Percentiles rank a stretch among this genome's conserved stretches.
These are phyloP conservation scores for Melolontha melolontha DNA, from an alignment of 2,888 invertebrate species.

Conservation along the genomic window DNA sequence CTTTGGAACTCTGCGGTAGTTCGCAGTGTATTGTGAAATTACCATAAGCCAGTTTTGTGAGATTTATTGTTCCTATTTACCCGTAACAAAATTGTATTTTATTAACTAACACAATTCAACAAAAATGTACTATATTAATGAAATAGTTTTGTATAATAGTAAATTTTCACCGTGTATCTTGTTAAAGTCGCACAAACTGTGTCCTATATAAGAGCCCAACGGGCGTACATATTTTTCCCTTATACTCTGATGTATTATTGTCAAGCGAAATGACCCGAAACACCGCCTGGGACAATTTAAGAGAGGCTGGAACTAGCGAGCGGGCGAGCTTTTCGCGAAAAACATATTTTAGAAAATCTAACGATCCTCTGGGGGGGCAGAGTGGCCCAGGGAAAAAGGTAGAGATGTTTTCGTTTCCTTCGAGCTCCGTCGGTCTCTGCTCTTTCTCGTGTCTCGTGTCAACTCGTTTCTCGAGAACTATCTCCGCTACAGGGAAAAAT, in stretches of 20 bases:
- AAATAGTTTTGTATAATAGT: too few species aligned
- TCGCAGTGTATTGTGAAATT: too few species aligned
- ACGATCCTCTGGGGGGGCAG: slow-evolving; percentile 19
- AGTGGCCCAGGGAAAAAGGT: not conserved
- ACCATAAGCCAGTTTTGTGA: too few species aligned
- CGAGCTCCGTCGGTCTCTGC: not conserved
- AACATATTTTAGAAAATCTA: slow-evolving; percentile 39
- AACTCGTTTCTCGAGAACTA: too few species aligned
- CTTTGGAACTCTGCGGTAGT: too few species aligned
- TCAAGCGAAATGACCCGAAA: slow-evolving; percentile 36
- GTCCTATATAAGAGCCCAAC: slow-evolving; percentile 4
- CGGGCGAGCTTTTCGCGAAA: slow-evolving; percentile 21
- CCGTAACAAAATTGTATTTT: too few species aligned
- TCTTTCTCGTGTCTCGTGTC: too few species aligned
- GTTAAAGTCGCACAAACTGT: slow-evolving; percentile 10
- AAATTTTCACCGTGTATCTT: not conserved
- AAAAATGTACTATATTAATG: too few species aligned
- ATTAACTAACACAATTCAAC: too few species aligned
- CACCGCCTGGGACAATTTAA: slow-evolving; percentile 32
- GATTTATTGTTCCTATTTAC: too few species aligned
- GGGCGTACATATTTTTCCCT: slow-evolving; percentile 19
- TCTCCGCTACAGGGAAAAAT: too few species aligned
- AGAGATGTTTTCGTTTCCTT: slow-evolving; percentile 11
- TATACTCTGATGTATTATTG: slow-evolving; percentile 26
- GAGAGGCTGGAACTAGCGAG: slow-evolving; percentile 5